These are phyloP conservation scores for Metaphire vulgaris DNA, from an alignment of 1,140 invertebrate genomes.

Conservation along the genomic window DNA sequence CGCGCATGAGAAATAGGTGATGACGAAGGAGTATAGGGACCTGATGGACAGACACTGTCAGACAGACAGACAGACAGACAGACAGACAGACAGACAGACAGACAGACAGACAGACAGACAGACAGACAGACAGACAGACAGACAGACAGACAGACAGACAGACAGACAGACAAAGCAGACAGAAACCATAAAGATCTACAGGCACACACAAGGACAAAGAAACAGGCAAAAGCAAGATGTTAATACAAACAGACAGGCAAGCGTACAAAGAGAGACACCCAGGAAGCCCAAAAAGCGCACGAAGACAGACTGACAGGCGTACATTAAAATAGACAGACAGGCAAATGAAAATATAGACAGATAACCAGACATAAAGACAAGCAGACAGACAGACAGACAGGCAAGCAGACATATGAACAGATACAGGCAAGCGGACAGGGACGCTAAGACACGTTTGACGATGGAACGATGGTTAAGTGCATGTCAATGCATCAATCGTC, in stretches of 20 bases:
- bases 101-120: constrained; percentile 31
- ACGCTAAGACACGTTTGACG: no score
- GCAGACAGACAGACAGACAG: no score
- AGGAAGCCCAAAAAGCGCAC: not conserved
- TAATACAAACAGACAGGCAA: not conserved
- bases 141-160: constrained; percentile 32
- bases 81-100: constrained; percentile 29
- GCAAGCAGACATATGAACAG: no score
- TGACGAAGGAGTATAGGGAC: no score
- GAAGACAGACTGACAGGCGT: no score
- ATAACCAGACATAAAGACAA: no score
- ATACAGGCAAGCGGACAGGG: no score
- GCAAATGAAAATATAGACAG: no score
- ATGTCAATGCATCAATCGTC: no score
- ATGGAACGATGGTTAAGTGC: no score
- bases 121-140: constrained; percentile 32
- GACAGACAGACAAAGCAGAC: constrained; percentile 30
- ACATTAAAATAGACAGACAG: no score
- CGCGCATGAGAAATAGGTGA: no score
- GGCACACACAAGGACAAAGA: constrained; percentile 19
- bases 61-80: constrained; percentile 29
- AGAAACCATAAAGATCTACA: constrained; percentile 31
- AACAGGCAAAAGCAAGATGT: not conserved
- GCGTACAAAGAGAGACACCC: not conserved
- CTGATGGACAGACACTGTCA: constrained; percentile 21